These are phyloP conservation scores for Aphaenogaster rudis DNA, from an alignment of 1,140 invertebrate species.

Conservation along the genomic window DNA sequence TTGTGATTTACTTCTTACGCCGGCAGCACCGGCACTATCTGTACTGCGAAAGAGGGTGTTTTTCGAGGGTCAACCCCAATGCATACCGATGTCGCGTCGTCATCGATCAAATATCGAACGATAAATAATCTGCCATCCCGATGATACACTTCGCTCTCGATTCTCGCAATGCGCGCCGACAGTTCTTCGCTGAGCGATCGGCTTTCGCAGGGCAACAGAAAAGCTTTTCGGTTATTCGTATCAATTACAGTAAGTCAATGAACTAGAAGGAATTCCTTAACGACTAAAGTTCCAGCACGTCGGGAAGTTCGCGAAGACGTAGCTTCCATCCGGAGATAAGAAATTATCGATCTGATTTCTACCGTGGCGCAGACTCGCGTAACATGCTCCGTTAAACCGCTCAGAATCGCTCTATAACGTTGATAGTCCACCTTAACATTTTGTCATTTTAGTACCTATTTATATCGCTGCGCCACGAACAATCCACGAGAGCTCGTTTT, in stretches of 20 bases:
- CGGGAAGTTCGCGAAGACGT: constrained; percentile 42
- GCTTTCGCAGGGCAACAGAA: background rate
- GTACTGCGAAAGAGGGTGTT: constrained; percentile 56
- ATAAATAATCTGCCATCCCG: constrained; percentile 34
- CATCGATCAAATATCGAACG: constrained; percentile 63
- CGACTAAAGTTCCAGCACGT: constrained; percentile 71
- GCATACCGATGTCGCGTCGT: constrained; percentile 68
- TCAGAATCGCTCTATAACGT: background rate
- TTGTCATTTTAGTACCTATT: constrained; percentile 17
- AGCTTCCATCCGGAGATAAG: constrained; percentile 60
- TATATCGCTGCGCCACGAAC: background rate
- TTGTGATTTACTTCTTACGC: constrained; percentile 84
- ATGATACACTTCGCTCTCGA: background rate
- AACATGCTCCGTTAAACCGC: constrained; percentile 59
- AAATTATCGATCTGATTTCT: constrained; percentile 69
- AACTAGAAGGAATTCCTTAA: constrained; percentile 71
- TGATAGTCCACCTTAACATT: background rate
- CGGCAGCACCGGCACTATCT: constrained; percentile 57
- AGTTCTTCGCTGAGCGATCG: background rate
- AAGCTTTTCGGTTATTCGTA: constrained; percentile 68
- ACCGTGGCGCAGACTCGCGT: constrained; percentile 45
- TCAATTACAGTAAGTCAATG: constrained; percentile 75
- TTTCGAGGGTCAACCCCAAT: constrained; percentile 67
- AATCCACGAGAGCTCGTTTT: constrained; percentile 47
- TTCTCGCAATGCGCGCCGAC: constrained; percentile 12